phyloP scores from a whole-genome alignment of 2,797 vertebrate genomes.

The Anolis apletophallus region DNA sequence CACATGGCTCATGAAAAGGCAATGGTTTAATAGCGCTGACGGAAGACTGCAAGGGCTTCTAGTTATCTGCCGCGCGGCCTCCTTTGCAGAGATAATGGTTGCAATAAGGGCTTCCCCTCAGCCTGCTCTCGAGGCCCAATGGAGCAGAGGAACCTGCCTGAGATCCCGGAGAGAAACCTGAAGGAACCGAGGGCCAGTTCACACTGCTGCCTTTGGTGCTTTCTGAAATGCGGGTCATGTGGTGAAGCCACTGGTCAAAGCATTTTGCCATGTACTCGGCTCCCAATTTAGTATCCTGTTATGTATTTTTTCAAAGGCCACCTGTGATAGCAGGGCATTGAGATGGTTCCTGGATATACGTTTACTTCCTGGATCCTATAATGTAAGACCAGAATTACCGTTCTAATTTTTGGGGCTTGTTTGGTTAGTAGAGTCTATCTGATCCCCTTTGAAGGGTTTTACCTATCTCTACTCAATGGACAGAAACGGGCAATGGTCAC shows the following conservation, averaged over 20 bases:
- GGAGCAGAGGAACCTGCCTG: neutral
- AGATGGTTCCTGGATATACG: neutral
- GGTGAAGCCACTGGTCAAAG: neutral
- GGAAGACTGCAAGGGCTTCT: constrained; percentile 68
- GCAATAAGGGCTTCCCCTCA: constrained; percentile 59
- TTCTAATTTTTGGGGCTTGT: neutral
- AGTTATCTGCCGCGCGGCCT: constrained; percentile 70
- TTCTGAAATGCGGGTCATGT: neutral
- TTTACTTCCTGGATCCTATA: neutral
- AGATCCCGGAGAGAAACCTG: neutral
- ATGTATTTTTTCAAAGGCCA: neutral
- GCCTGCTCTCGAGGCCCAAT: neutral
- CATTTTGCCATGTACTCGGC: no score
- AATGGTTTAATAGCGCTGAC: constrained; percentile 69
- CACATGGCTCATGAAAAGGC: constrained; percentile 75
- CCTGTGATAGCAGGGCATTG: neutral
- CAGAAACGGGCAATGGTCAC: no score
- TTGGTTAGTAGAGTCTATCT: neutral
- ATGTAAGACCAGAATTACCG: neutral
- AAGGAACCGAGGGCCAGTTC: neutral
- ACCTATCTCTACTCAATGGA: no score
- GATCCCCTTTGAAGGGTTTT: neutral
- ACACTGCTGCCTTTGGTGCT: neutral
- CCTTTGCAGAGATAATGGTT: constrained; percentile 65
- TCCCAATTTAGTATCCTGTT: neutral